Evolutionary conservation across 2,888 invertebrate genomes (phyloP).

Genomic region (Drosophila nr. medialis): DNA sequence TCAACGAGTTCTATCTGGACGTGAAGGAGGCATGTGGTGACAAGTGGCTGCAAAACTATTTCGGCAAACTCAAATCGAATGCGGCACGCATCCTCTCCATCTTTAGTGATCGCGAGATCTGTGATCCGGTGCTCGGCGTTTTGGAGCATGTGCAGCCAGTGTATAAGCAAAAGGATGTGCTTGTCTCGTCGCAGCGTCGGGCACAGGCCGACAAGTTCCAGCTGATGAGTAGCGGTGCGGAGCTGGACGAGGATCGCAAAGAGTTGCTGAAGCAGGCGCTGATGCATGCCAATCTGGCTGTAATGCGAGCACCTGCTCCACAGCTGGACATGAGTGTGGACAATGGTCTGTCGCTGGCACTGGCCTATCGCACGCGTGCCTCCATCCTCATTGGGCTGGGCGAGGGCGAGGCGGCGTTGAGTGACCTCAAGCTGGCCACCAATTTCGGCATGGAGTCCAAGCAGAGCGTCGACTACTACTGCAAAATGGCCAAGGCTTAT

Average conservation of each 20-base stretch:
- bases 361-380: conserved; percentile 89
- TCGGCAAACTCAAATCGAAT: conserved; percentile 87
- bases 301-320: conserved; percentile 89
- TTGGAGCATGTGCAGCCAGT: conserved; percentile 89
- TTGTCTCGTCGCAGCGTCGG: conserved; percentile 87
- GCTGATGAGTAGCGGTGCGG: conserved; percentile 85
- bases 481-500: conserved; percentile 90
- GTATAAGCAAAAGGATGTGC: conserved; percentile 88
- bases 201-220: conserved; percentile 87
- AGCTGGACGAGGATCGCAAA: conserved; percentile 33
- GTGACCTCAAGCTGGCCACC: conserved; percentile 89
- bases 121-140: conserved; percentile 86
- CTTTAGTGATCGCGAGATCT: conserved; percentile 85
- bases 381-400: conserved; percentile 87
- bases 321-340: conserved; percentile 86
- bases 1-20: conserved; percentile 88
- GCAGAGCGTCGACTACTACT: conserved; percentile 88
- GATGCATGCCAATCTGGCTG: conserved; percentile 89
- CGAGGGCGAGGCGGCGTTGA: conserved; percentile 87
- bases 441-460: conserved; percentile 88
- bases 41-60: conserved; percentile 87
- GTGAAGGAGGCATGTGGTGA: conserved; percentile 85
- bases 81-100: conserved; percentile 86
- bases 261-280: conserved; percentile 86
- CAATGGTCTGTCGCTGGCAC: conserved; percentile 87